phyloP scores from a whole-genome alignment of 2,113 vertebrate genomes.

The Aegotheles bennettii region DNA sequence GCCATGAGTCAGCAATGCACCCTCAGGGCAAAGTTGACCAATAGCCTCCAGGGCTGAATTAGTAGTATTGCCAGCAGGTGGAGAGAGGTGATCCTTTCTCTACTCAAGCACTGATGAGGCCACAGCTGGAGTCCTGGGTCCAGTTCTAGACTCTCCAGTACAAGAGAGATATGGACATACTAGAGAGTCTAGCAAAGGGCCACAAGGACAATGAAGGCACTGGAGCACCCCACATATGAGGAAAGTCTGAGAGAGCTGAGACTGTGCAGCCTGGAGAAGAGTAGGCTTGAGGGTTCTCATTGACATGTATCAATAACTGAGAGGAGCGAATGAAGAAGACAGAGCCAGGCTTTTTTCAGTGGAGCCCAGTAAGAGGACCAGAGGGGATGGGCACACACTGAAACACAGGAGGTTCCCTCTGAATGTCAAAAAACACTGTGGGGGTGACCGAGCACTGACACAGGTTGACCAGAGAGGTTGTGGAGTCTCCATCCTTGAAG shows the following conservation, averaged over 20 bases:
- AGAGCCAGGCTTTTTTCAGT: not conserved
- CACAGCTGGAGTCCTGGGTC: not conserved
- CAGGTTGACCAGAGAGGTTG: not conserved
- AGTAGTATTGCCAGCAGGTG: not conserved
- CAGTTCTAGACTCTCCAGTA: not conserved
- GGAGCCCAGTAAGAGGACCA: not conserved
- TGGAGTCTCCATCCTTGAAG: not conserved
- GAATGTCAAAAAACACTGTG: not conserved
- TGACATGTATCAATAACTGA: not conserved
- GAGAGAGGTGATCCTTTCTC: not conserved
- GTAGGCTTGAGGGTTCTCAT: not conserved
- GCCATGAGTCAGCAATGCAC: not conserved
- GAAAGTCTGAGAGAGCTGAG: not conserved
- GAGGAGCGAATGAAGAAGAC: not conserved
- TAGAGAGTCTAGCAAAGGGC: not conserved
- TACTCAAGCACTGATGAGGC: not conserved
- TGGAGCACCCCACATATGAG: not conserved
- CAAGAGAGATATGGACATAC: not conserved
- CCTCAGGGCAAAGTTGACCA: fast-evolving
- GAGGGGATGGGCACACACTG: not conserved
- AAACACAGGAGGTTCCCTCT: not conserved
- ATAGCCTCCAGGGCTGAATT: not conserved
- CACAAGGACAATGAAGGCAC: not conserved
- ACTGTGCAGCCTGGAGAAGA: not conserved
- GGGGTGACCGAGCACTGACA: not conserved